Base-by-base conservation (phyloP, 1,140 invertebrate genomes). In the Drosophila novamexicana region DNA sequence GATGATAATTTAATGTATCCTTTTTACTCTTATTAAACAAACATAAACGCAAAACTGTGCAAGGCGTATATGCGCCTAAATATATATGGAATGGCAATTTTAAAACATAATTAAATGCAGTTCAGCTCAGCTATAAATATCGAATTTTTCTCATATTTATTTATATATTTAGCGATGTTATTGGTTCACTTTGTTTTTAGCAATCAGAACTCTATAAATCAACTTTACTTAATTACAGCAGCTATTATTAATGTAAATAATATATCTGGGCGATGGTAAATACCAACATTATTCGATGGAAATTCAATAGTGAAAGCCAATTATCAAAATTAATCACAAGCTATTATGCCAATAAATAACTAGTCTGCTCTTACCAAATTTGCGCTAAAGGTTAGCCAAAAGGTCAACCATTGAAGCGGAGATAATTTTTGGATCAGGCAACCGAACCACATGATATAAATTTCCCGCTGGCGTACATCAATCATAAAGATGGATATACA, bases 241-340 rank as follows among this genome's bases (percentile, higher is more conserved):
- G 32, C 34, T 37, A 7, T n/a, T n/a, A 50, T 50, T 10, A 53
- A 53, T 53, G 50, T 16, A 53, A 40, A 42, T 57, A 14, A 57
- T 42, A 39, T 8, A 29, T 29, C 4, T 29, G 22, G 22, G 22
- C 5, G 22, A 29, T 39, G 8, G 9, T n/a, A 7, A 32, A 14
- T 52, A 14, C 2, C 5, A 10, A 12, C n/a, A 44, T 44, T 39
- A 52, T 34, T 34, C 1, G 36, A 12, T 18, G 16, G 22, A 7
- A 2, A 14, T 58, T 34, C n/a, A 59, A 45, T 36, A 34, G 40
- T 16, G 14, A 36, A 59, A 47, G 57, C 47, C 29, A 47, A 59
- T 59, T 59, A 47, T 36, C n/a, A 18, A 18, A 47, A 47, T 59
- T 47, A 59, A 59, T 59, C 57, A 36, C 32, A n/a, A 59, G 40